Percentiles rank a stretch among this genome's conserved stretches.
phyloP scores from a whole-genome alignment of 2,888 invertebrate genomes.

The Drosophila nigricruria region DNA sequence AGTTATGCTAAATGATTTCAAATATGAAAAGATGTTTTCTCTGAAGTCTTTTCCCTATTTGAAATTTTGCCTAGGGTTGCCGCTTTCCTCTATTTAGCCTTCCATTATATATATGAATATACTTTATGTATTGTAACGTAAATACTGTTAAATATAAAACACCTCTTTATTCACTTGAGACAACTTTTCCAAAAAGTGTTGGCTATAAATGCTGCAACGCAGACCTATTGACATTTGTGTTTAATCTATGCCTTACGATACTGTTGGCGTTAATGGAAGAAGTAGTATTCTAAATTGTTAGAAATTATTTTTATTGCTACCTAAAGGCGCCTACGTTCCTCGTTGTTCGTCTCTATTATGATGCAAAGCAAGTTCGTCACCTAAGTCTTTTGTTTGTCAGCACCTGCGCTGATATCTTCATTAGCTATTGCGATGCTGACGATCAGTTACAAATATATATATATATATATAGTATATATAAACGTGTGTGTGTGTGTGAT shows the following conservation, averaged over 20 bases:
- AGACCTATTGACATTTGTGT: background rate
- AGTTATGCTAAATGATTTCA: too few species aligned
- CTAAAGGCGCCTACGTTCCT: constrained; percentile 35
- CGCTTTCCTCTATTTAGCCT: background rate
- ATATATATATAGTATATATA: background rate
- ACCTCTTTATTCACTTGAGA: background rate
- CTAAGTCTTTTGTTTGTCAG: constrained; percentile 73
- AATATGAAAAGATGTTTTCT: too few species aligned
- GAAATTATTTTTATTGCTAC: constrained; percentile 15
- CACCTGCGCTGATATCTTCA: constrained; percentile 66
- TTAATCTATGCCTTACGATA: too few species aligned
- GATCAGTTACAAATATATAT: background rate
- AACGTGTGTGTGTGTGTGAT: constrained; percentile 14
- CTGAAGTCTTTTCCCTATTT: too few species aligned
- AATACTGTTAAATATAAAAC: constrained; percentile 2
- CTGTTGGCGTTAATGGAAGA: constrained; percentile 1
- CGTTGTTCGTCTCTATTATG: constrained; percentile 28
- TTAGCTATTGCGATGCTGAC: constrained; percentile 35
- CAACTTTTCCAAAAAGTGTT: background rate
- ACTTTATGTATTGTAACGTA: background rate
- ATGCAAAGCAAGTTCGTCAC: constrained; percentile 66
- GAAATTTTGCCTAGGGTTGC: too few species aligned
- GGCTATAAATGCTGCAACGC: background rate
- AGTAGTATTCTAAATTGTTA: constrained; percentile 4
- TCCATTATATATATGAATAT: background rate